Evolutionary conservation across 2,113 vertebrate species (phyloP).

Genomic region (Semnornis frantzii): DNA sequence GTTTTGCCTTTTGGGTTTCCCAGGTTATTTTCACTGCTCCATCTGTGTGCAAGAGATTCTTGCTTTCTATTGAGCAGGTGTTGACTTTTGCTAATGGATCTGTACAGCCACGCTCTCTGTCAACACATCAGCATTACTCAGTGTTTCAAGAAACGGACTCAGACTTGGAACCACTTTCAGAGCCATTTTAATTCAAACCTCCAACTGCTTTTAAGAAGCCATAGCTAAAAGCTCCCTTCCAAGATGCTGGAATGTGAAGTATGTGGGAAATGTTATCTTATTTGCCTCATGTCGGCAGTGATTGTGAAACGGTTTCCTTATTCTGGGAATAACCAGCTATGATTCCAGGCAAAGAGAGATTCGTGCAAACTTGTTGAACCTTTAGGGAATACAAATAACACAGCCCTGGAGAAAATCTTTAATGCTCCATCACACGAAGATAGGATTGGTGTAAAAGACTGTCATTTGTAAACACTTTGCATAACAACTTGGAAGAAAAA

Average conservation of each 20-base stretch:
- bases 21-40: background rate
- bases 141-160: constrained; percentile 16
- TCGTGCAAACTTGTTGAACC: constrained; percentile 20
- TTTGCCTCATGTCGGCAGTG: constrained; percentile 37
- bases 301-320: constrained; percentile 58
- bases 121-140: constrained; percentile 14
- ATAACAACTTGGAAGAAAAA: background rate
- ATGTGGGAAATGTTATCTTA: constrained; percentile 69
- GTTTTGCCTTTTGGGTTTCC: background rate
- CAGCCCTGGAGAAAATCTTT: background rate
- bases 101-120: constrained; percentile 11
- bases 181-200: constrained; percentile 28
- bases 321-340: constrained; percentile 41
- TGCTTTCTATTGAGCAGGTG: background rate
- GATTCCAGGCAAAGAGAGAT: constrained; percentile 21
- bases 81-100: constrained; percentile 42
- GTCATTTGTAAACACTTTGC: background rate
- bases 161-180: background rate
- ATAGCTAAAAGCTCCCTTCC: constrained; percentile 40
- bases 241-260: constrained; percentile 44
- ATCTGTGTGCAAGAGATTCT: background rate
- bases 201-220: constrained; percentile 31
- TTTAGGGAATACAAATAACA: constrained; percentile 12
- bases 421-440: background rate
- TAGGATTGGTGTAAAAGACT: background rate